Conservation (phyloP, 2,113 vertebrate genomes). For the Erpornis zantholeuca region DNA sequence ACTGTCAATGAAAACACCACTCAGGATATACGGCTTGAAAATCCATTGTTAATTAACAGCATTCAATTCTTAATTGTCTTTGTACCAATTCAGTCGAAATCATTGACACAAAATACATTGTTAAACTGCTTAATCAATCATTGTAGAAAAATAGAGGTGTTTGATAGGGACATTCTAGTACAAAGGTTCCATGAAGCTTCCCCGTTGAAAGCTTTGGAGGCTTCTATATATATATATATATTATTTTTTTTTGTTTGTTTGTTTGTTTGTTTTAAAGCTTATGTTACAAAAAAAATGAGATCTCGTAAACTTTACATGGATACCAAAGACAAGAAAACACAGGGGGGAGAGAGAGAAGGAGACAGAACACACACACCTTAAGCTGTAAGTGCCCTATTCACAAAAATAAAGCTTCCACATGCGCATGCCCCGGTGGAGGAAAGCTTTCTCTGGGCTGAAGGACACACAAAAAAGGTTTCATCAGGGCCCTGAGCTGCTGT, state of each 20-base stretch:
- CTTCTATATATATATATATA: too few relatives aligned
- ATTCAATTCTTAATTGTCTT: constrained; percentile 65
- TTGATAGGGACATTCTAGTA: constrained; percentile 74
- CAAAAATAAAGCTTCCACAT: constrained; percentile 27
- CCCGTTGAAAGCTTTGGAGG: constrained; percentile 56
- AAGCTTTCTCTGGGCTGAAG: constrained; percentile 36
- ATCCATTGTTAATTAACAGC: constrained; percentile 69
- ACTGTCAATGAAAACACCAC: constrained; percentile 62
- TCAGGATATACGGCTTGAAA: constrained; percentile 69
- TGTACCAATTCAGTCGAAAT: constrained; percentile 66
- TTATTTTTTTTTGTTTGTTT: neutral
- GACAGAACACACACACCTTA: neutral
- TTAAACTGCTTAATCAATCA: constrained; percentile 72
- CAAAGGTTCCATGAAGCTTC: constrained; percentile 70
- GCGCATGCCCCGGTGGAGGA: neutral
- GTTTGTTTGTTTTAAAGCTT: constrained; percentile 53
- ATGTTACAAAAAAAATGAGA: constrained; percentile 73
- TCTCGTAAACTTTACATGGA: constrained; percentile 69
- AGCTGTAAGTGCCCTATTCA: constrained; percentile 21
- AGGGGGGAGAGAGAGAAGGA: neutral
- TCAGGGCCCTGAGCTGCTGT: constrained; percentile 30
- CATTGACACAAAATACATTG: constrained; percentile 78
- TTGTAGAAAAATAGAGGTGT: constrained; percentile 84
- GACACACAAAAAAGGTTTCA: neutral
- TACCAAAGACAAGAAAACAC: constrained; percentile 50